Base-by-base conservation (phyloP, 2,797 vertebrate genomes). In the Enteromius anoplus region DNA sequence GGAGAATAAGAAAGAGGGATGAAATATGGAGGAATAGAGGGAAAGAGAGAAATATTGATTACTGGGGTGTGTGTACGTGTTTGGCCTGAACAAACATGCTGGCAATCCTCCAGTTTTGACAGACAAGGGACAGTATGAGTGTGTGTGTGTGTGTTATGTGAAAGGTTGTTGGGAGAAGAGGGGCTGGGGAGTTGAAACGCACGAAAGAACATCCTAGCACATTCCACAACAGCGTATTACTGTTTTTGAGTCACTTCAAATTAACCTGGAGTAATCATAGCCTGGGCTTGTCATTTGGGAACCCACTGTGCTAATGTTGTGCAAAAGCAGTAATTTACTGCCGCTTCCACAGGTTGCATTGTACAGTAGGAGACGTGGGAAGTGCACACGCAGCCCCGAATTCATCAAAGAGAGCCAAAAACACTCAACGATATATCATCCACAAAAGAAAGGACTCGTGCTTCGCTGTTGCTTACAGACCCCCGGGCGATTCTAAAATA, bases 11-110 rank as follows among this genome's bases (percentile, higher is more conserved):
- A 81, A 75, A 83, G 85, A 84, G 87, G 86, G 23, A 66, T 90
- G 88, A 91, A 93, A 92, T 92, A 92, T 92, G 89, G 87, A 83
- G 80, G 83, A 84, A 89, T 86, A 87, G 86, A 86, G 89, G 91
- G 90, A 93, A 89, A 89, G 84, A 86, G 81, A 85, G 84, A 91
- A 92, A 90, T 91, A 93, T 93, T 93, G 93, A 95, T 95, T 90
- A 91, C 85, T 72, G 62, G 86, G 88, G 88, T 89, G 91, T 88
- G 91, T 88, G 85, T 92, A 93, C 91, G 92, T 95, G 93, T 94
- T 91, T 88, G 89, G 93, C 91, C 89, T 94, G 91, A 91, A 92
- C 90, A 94, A 94, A 93, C 85, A 90, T 82, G 86, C 85, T 82
- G 82, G 81, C 89, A 80, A 90, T 87, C 82, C 88, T 87, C 75